Evolutionary conservation across 2,888 invertebrate genomes (phyloP), one percentile per base, ranked within the genome.

Genomic region (Epistrophe eligans): DNA sequence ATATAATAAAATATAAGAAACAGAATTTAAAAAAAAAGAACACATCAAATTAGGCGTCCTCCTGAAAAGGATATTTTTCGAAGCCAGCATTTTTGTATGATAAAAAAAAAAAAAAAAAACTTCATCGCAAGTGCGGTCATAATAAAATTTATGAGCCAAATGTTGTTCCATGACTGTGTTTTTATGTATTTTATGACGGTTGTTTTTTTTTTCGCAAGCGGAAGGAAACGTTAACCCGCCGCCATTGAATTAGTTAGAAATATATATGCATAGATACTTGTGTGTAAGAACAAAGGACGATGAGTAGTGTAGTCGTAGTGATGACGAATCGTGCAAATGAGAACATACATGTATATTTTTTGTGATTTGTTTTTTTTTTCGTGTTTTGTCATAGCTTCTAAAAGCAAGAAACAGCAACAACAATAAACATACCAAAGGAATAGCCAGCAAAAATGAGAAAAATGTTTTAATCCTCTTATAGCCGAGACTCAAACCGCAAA

Each of bases 271-370:
- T 24, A 24, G 24, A 24, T 62, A 5, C 45, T 24, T 45, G 13
- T 74, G 74, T 45, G 40, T 43, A 24, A 70, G 15, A 24, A 72
- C 35, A 70, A 62, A 19, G 38, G 43, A 81, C 55, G 64, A 62
- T 67, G 66, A 50, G 50, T 66, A 40, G 48, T 50, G 66, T 67
- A 67, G 50, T 67, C 74, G 52, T 52, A 76, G 58, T 79, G 71
- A 72, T 79, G 71, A 72, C 45, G 64, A 79, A 72, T 79, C 79
- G 79, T 79, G 79, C 79, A 72, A 79, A 72, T 71, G 64, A 79
- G 35, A 70, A 55, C 19, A 40, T 40, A 38, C 55, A 52, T 73
- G 3, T 24, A 24, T 24, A 24, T 24, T 24, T 24, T 52, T 45
- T n/a, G 11, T 72, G 72, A 60, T 60, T 19, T 38, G 38, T 60